A percentile compares a stretch with the other conserved stretches of the same genome.
phyloP scores from a whole-genome alignment of 2,113 vertebrate species.

The Fregata magnificens region DNA sequence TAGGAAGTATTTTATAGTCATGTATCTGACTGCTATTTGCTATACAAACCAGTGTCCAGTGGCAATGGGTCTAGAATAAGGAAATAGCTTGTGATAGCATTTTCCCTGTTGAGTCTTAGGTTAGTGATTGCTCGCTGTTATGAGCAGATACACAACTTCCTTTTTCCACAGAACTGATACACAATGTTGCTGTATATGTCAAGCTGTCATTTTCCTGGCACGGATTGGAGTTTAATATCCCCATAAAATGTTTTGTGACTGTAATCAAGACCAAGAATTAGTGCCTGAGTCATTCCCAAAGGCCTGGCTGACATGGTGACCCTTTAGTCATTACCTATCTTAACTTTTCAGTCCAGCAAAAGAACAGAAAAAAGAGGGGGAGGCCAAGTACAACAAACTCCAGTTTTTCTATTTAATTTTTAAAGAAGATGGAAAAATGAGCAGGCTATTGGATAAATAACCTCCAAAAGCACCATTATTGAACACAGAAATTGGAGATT shows the following conservation, averaged over 20 bases:
- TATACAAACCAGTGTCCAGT: no score
- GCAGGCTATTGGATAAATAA: not conserved
- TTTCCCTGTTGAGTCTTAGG: not conserved
- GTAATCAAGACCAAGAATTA: not conserved
- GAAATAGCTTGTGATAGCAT: not conserved
- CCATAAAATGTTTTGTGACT: not conserved
- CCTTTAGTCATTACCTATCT: not conserved
- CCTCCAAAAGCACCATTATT: fast-evolving
- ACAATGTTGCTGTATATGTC: fast-evolving
- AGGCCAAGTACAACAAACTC: not conserved
- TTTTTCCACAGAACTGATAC: not conserved
- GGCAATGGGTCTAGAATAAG: not conserved
- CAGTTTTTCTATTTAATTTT: not conserved
- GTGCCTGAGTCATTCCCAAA: not conserved
- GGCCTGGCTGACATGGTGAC: not conserved
- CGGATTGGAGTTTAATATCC: not conserved
- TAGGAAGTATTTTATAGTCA: fast-evolving
- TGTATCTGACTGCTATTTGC: not conserved
- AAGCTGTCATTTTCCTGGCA: not conserved
- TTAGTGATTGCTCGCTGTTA: not conserved
- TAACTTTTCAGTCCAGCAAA: not conserved
- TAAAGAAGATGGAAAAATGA: not conserved
- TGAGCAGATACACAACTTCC: not conserved
- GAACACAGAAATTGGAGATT: not conserved
- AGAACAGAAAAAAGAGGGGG: not conserved